Percentiles rank a stretch among this genome's conserved stretches.
These are phyloP conservation scores for Chaenodraco wilsoni DNA, from an alignment of 2,797 vertebrate species.

Conservation along the genomic window DNA sequence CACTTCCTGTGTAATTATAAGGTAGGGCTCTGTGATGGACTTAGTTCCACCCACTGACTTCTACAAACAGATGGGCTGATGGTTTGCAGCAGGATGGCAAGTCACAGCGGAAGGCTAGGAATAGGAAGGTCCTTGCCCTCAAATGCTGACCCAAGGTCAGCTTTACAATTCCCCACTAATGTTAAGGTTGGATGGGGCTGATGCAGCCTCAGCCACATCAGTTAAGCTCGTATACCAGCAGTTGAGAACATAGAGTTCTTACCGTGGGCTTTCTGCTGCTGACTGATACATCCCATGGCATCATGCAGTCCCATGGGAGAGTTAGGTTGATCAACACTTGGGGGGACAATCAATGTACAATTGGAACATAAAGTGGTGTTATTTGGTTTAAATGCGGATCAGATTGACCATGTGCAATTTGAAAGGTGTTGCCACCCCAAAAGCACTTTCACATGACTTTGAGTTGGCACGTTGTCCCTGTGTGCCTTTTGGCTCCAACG, in stretches of 20 bases:
- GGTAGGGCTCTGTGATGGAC: slow-evolving; percentile 74
- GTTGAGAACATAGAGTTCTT: slow-evolving; percentile 21
- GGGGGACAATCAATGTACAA: not conserved
- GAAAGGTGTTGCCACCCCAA: too few species aligned
- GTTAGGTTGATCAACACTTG: slow-evolving; percentile 9
- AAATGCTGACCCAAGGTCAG: slow-evolving; percentile 32
- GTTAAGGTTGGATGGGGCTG: slow-evolving; percentile 27
- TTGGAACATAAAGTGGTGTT: not conserved
- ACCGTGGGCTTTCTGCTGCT: not conserved
- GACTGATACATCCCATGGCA: not conserved
- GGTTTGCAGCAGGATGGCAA: slow-evolving; percentile 59
- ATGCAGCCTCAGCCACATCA: slow-evolving; percentile 35
- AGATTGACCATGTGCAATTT: not conserved
- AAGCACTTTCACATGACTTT: slow-evolving; percentile 1
- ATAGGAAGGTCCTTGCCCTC: slow-evolving; percentile 31
- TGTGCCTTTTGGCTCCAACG: slow-evolving; percentile 26
- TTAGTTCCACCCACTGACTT: slow-evolving; percentile 79
- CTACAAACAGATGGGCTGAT: slow-evolving; percentile 68
- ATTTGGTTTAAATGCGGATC: not conserved
- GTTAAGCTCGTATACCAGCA: slow-evolving; percentile 17
- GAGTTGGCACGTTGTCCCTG: slow-evolving; percentile 9
- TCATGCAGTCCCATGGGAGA: not conserved
- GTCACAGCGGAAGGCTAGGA: slow-evolving; percentile 43
- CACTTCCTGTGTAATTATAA: slow-evolving; percentile 82
- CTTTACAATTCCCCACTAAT: slow-evolving; percentile 29